Evolutionary conservation across 2,888 invertebrate species (phyloP).

Genomic region (Hemaris fuciformis): DNA sequence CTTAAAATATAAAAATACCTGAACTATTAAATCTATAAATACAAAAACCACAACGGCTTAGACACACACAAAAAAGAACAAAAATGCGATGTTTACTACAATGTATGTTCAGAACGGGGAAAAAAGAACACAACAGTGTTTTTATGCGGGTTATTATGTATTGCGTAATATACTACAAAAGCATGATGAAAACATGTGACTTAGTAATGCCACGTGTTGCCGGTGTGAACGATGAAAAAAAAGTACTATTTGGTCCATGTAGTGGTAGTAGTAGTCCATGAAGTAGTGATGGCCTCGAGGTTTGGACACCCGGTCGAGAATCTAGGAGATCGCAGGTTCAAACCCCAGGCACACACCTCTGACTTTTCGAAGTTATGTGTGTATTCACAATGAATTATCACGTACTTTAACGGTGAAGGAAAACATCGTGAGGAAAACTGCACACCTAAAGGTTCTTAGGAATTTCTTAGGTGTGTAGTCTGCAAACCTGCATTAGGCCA

Average conservation of each 20-base stretch:
- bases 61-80: background rate
- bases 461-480: too few relatives aligned
- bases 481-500: too few relatives aligned
- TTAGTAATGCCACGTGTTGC: background rate
- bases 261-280: too few relatives aligned
- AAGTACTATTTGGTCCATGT: background rate
- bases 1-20: background rate
- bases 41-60: background rate
- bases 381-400: too few relatives aligned
- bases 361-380: too few relatives aligned
- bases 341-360: too few relatives aligned
- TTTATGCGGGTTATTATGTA: background rate
- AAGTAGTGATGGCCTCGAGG: too few relatives aligned
- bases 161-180: background rate
- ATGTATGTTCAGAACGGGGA: background rate
- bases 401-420: too few relatives aligned
- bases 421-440: too few relatives aligned
- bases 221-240: background rate
- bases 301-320: too few relatives aligned
- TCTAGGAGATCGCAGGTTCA: too few relatives aligned
- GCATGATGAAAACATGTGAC: background rate
- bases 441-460: too few relatives aligned
- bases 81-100: background rate
- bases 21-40: background rate
- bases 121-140: background rate